A percentile compares a stretch with the other conserved stretches of the same genome.
These are phyloP conservation scores for Argyresthia albistria DNA, from an alignment of 2,888 invertebrate genomes.

Conservation along the genomic window DNA sequence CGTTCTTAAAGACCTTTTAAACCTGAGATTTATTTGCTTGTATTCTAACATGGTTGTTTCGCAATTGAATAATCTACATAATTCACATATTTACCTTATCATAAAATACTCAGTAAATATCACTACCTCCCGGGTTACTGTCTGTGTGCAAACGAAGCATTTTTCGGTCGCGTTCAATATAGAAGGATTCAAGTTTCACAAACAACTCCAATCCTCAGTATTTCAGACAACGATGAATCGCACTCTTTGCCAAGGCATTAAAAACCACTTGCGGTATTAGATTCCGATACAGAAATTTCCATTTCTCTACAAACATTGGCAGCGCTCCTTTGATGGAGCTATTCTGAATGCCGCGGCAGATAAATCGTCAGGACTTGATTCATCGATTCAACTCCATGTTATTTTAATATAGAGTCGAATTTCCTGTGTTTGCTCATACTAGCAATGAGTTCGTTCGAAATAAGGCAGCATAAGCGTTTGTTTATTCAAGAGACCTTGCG, in stretches of 20 bases:
- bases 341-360: constrained; percentile 1
- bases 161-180: no score
- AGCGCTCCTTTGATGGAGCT: constrained; percentile 11
- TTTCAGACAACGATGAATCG: background rate
- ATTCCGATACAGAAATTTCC: constrained; percentile 13
- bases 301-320: constrained; percentile 16
- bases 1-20: no score
- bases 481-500: constrained; percentile 25
- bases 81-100: no score
- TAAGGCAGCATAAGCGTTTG: constrained; percentile 17
- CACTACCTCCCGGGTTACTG: no score
- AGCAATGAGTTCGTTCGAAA: constrained; percentile 15
- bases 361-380: background rate
- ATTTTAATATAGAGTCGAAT: background rate
- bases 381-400: background rate
- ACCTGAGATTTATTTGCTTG: no score
- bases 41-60: no score
- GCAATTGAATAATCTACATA: no score
- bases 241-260: background rate
- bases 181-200: background rate
- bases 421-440: constrained; percentile 3
- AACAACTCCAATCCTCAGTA: background rate
- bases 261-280: constrained; percentile 8
- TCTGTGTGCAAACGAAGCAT: no score
- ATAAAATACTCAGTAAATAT: no score